Percentiles rank a stretch among this genome's conserved stretches.
Evolutionary conservation across 2,113 vertebrate genomes (phyloP).

Genomic region (Notarius quadriscutis): DNA sequence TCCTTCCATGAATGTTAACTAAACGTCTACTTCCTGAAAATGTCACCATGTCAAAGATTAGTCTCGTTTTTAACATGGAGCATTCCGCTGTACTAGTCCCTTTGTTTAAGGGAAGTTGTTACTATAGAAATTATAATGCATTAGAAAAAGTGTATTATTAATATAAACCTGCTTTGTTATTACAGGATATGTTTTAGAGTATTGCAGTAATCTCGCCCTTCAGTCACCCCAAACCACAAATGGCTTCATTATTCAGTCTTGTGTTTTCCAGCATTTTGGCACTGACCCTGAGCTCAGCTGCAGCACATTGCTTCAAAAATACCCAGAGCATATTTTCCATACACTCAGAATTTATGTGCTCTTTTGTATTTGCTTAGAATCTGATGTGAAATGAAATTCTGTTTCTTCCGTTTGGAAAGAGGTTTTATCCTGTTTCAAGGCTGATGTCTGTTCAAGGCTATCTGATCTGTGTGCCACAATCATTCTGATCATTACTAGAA

Average conservation of each 20-base stretch:
- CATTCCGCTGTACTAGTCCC: too few species aligned
- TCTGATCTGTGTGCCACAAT: not conserved
- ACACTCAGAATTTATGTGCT: slow-evolving; percentile 17
- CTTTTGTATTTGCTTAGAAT: slow-evolving; percentile 16
- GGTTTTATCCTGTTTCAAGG: slow-evolving; percentile 7
- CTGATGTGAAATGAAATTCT: slow-evolving; percentile 27
- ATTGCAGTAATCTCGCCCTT: not conserved
- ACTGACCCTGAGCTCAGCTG: not conserved
- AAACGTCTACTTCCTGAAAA: too few species aligned
- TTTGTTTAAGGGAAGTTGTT: too few species aligned
- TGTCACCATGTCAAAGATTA: too few species aligned
- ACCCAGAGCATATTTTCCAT: slow-evolving; percentile 23
- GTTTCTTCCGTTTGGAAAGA: not conserved
- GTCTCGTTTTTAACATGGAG: too few species aligned
- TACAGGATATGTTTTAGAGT: not conserved
- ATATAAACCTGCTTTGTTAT: not conserved
- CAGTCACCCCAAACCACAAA: not conserved
- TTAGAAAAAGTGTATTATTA: too few species aligned
- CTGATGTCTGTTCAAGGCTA: slow-evolving; percentile 10
- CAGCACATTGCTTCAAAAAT: slow-evolving; percentile 33
- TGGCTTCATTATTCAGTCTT: not conserved
- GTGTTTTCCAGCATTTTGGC: not conserved
- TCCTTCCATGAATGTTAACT: too few species aligned
- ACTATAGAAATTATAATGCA: too few species aligned
- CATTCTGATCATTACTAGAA: not conserved